Base-by-base conservation (phyloP, 2,797 vertebrate species). In the Mionectes olivaceus region DNA sequence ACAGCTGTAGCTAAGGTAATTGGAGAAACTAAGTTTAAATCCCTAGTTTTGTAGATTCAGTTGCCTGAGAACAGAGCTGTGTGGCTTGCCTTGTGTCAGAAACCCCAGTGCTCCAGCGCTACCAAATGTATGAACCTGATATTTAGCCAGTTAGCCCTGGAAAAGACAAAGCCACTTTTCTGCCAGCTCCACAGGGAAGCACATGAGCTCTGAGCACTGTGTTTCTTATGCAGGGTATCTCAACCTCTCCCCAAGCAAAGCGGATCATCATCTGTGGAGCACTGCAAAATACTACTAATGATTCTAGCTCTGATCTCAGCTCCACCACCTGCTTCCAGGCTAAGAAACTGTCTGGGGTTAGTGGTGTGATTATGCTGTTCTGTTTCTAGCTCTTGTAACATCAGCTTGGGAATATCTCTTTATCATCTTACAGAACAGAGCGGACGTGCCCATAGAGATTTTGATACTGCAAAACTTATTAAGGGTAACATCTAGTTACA, bases 361-460 rank as follows among this genome's bases (percentile, higher is more conserved):
- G n/a, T 6, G 14, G 15, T 35, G 46, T 35, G 50, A 65, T 24
- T 25, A 3, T 1, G 60, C 5, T 5, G 1, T 55, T 86, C 73
- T 73, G 33, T 50, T 90, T 49, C 2, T 5, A 73, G 12, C 28
- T 47, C 30, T 70, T 57, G 39, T 16, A 78, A 44, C 25, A 65
- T 39, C 70, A 68, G 17, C 19, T 33, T 86, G 53, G 46, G 50
- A 24, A 47, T 64, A 60, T 19, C 77, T 43, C 32, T 47, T 84
- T 27, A 33, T 18, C 0, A 0, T 23, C 16, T 10, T 41, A 32
- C 4, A 33, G 47, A 55, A 27, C 14, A 53, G 33, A 33, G 7
- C 37, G 70, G 35, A 30, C 16, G 6, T 8, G 3, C 23, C 35
- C 15, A 67, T 3, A 61, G 30, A 59, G 27, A 71, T 44, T 83